Percentiles rank a stretch among this genome's conserved stretches.
These are phyloP conservation scores for Drosophila mulleri DNA, from an alignment of 2,888 invertebrate genomes.

Conservation along the genomic window DNA sequence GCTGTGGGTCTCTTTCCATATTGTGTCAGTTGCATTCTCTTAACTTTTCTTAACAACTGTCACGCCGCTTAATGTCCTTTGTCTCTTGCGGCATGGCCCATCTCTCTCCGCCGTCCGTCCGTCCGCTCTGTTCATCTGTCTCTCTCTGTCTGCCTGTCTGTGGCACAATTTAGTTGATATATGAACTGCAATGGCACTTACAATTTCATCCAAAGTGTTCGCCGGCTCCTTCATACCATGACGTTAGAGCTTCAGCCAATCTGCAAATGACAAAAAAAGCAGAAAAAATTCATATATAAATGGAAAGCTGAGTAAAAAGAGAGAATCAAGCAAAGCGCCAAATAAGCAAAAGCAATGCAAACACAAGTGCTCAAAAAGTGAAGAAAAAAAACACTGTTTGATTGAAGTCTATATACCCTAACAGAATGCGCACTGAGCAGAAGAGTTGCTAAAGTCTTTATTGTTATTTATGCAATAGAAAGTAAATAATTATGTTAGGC, in stretches of 20 bases:
- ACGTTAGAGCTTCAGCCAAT: conserved; percentile 87
- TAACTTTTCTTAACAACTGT: conserved; percentile 39
- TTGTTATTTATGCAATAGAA: no score
- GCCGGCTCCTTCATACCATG: conserved; percentile 95
- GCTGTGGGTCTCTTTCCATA: conserved; percentile 4
- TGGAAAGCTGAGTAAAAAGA: conserved; percentile 20
- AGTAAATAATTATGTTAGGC: no score
- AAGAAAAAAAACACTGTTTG: not conserved
- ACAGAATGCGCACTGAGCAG: not conserved
- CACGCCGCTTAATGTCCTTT: conserved; percentile 19
- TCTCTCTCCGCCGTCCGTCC: not conserved
- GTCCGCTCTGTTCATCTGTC: not conserved
- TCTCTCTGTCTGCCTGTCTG: conserved; percentile 10
- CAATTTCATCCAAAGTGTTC: conserved; percentile 93
- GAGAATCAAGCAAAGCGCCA: conserved; percentile 16
- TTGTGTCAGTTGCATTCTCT: conserved; percentile 69
- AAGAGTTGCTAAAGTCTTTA: not conserved
- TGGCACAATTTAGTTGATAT: conserved; percentile 34
- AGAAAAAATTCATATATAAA: conserved; percentile 17
- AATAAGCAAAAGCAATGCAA: conserved; percentile 28
- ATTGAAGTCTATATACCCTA: conserved; percentile 5
- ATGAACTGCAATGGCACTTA: conserved; percentile 85
- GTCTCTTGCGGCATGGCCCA: conserved; percentile 10
- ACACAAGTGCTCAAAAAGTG: conserved; percentile 5
- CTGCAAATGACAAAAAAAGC: conserved; percentile 86